A percentile compares a stretch with the other conserved stretches of the same genome.
These are phyloP conservation scores for Stegastes partitus DNA, from an alignment of 2,113 vertebrate genomes.

Conservation along the genomic window DNA sequence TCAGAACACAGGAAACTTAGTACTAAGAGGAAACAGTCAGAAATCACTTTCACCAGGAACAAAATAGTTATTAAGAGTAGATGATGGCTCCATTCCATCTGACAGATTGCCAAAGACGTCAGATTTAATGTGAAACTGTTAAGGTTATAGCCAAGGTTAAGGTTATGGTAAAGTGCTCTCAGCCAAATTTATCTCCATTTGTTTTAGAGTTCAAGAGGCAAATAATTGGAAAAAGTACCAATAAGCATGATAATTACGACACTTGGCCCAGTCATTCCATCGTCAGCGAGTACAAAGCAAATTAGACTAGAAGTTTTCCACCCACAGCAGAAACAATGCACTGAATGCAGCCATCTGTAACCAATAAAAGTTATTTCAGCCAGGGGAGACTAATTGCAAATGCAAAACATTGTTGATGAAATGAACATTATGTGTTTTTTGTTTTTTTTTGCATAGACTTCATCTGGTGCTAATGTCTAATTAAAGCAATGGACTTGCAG, in stretches of 20 bases:
- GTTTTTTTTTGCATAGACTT: slow-evolving; percentile 29
- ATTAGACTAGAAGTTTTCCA: slow-evolving; percentile 21
- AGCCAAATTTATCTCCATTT: slow-evolving; percentile 12
- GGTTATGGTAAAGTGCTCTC: slow-evolving; percentile 17
- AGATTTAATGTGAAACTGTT: slow-evolving; percentile 16
- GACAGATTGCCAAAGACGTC: slow-evolving; percentile 21
- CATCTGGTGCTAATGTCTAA: slow-evolving; percentile 34
- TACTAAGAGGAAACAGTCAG: background rate
- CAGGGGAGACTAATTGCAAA: slow-evolving; percentile 32
- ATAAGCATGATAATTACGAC: slow-evolving; percentile 37
- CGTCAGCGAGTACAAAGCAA: slow-evolving; percentile 9
- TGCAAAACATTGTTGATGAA: slow-evolving; percentile 43
- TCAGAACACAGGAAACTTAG: background rate
- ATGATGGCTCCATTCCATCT: slow-evolving; percentile 9
- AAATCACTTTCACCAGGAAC: slow-evolving; percentile 6
- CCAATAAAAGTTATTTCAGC: slow-evolving; percentile 34
- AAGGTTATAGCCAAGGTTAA: slow-evolving; percentile 34
- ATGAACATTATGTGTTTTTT: slow-evolving; percentile 22
- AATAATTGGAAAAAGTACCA: slow-evolving; percentile 37
- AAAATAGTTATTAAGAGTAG: slow-evolving; percentile 9
- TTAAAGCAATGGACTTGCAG: slow-evolving; percentile 29
- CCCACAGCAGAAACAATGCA: slow-evolving; percentile 37
- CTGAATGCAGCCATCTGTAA: slow-evolving; percentile 46
- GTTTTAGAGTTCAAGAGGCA: slow-evolving; percentile 31
- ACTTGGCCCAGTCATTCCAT: slow-evolving; percentile 15